phyloP scores from a whole-genome alignment of 2,888 invertebrate species.

The Chloroclystis v-ata region DNA sequence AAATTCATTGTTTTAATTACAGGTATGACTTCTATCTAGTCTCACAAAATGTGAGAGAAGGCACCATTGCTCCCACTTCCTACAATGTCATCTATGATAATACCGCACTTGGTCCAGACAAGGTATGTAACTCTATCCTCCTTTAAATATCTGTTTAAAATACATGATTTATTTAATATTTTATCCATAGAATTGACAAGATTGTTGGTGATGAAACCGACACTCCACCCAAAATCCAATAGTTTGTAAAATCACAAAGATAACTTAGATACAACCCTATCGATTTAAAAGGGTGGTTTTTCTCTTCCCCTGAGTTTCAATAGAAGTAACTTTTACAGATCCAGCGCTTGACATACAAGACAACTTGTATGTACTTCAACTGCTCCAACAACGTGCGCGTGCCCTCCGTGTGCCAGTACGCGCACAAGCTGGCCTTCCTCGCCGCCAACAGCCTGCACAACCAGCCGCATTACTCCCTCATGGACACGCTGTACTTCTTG shows the following conservation, averaged over 20 bases:
- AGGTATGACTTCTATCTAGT: conserved; percentile 95
- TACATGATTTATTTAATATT: no score
- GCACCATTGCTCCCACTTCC: conserved; percentile 93
- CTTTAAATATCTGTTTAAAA: no score
- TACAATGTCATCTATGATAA: conserved; percentile 91
- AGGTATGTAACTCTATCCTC: no score
- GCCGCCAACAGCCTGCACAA: conserved; percentile 88
- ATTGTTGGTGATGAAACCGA: no score
- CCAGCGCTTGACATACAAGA: conserved; percentile 90
- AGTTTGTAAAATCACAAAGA: no score
- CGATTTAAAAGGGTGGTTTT: no score
- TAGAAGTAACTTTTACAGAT: conserved; percentile 58
- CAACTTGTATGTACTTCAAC: conserved; percentile 94
- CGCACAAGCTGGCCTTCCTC: conserved; percentile 94
- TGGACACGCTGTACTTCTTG: conserved; percentile 83
- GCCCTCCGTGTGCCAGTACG: conserved; percentile 96
- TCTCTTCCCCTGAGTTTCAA: no score
- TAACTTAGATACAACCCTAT: neutral
- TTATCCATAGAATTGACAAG: no score
- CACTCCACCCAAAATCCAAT: no score
- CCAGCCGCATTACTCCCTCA: conserved; percentile 78
- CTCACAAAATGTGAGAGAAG: conserved; percentile 90
- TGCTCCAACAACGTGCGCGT: conserved; percentile 89
- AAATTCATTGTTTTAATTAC: no score
- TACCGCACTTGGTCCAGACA: conserved; percentile 82